phyloP scores from a whole-genome alignment of 2,113 vertebrate genomes.

The Arizona elegans region DNA sequence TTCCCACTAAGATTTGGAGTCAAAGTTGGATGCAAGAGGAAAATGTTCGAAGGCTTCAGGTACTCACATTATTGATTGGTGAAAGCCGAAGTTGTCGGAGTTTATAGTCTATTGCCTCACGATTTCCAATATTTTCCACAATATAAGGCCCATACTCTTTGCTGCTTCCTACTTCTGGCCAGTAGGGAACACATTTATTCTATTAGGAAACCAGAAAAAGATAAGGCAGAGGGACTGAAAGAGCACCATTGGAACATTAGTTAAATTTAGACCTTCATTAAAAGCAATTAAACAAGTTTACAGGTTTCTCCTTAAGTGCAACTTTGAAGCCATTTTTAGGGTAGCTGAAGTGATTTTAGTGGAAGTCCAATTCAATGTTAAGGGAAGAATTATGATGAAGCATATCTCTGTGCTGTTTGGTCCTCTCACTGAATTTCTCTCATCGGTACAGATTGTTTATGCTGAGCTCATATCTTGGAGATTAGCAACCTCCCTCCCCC shows the following conservation, averaged over 20 bases:
- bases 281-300: not conserved
- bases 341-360: not conserved
- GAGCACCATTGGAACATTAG: not conserved
- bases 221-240: not conserved
- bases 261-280: not conserved
- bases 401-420: not conserved
- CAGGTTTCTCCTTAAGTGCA: not conserved
- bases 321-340: not conserved
- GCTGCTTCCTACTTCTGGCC: conserved; percentile 75
- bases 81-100: conserved; percentile 76
- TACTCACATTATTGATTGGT: conserved; percentile 73
- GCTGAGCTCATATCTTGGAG: not conserved
- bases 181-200: conserved; percentile 96
- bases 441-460: not conserved
- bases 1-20: not conserved
- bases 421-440: not conserved
- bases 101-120: conserved; percentile 81
- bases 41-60: not conserved
- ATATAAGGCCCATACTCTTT: conserved; percentile 74
- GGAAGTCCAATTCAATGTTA: not conserved
- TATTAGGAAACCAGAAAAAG: conserved; percentile 54
- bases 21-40: not conserved
- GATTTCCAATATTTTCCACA: conserved; percentile 71
- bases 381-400: not conserved
- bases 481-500: not conserved